A percentile compares a stretch with the other conserved stretches of the same genome.
phyloP scores from a whole-genome alignment of 2,797 vertebrate species.

The Nothura maculosa region DNA sequence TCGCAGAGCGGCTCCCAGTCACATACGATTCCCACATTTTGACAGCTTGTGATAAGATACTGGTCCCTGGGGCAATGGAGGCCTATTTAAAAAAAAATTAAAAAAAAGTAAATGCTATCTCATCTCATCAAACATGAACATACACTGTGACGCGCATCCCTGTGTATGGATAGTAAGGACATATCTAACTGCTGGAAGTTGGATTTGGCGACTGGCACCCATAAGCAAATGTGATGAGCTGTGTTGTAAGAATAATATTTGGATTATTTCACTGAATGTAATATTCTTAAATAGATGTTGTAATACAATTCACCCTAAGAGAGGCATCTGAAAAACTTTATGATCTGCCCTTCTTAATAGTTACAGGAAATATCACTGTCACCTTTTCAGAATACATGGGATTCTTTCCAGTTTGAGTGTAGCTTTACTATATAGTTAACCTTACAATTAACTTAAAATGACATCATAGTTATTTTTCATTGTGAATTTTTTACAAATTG shows the following conservation, averaged over 20 bases:
- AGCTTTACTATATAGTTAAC: background rate
- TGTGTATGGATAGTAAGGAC: slow-evolving; percentile 11
- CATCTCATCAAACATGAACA: background rate
- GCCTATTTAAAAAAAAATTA: background rate
- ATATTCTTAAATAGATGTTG: background rate
- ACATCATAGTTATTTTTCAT: background rate
- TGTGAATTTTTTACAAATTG: background rate
- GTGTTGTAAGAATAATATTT: background rate
- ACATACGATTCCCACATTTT: background rate
- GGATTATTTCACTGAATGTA: background rate
- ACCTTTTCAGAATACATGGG: background rate
- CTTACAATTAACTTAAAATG: no score
- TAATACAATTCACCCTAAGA: background rate
- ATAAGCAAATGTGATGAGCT: background rate
- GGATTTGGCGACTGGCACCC: background rate
- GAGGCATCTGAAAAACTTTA: background rate
- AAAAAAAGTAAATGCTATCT: background rate
- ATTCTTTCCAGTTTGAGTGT: background rate
- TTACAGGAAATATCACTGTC: background rate
- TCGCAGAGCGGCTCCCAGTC: no score
- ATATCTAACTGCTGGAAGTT: background rate
- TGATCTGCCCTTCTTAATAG: background rate
- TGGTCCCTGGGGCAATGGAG: background rate
- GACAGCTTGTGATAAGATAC: background rate
- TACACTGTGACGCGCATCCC: background rate